Evolutionary conservation across 1,140 invertebrate species (phyloP).

Genomic region (Drosophila sulfurigaster): DNA sequence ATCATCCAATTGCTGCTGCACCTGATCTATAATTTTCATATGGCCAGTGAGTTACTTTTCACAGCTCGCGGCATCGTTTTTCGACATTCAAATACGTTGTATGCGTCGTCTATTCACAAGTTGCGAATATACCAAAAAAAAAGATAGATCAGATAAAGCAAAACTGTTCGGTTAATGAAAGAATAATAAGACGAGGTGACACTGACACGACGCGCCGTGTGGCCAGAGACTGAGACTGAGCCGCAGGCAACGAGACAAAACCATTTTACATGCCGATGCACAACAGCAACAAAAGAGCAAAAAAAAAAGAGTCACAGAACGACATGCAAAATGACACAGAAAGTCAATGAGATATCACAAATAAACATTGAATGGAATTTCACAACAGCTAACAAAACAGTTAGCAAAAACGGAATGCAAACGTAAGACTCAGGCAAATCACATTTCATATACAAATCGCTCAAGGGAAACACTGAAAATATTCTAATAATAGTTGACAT

Average conservation of each 20-base stretch:
- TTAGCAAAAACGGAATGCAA: conserved; percentile 5
- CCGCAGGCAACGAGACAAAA: conserved; percentile 37
- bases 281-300: conserved; percentile 1
- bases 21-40: conserved; percentile 79
- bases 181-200: conserved; percentile 72
- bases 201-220: conserved; percentile 69
- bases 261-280: conserved; percentile 39
- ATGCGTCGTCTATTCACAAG: conserved; percentile 16
- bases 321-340: conserved; percentile 32
- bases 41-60: conserved; percentile 77
- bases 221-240: conserved; percentile 38
- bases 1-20: conserved; percentile 54
- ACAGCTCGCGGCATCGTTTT: conserved; percentile 70
- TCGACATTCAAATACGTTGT: conserved; percentile 23
- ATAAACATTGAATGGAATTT: conserved; percentile 47
- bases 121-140: conserved; percentile 27
- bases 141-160: not conserved
- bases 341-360: conserved; percentile 48
- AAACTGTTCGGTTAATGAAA: conserved; percentile 67
- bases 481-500: not conserved
- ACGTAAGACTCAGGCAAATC: not conserved
- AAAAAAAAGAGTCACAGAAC: not conserved
- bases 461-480: not conserved
- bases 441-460: conserved; percentile 10
- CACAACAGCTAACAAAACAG: conserved; percentile 43